These are phyloP conservation scores for Chromobotia macracanthus DNA, from an alignment of 2,797 vertebrate genomes.

Conservation along the genomic window DNA sequence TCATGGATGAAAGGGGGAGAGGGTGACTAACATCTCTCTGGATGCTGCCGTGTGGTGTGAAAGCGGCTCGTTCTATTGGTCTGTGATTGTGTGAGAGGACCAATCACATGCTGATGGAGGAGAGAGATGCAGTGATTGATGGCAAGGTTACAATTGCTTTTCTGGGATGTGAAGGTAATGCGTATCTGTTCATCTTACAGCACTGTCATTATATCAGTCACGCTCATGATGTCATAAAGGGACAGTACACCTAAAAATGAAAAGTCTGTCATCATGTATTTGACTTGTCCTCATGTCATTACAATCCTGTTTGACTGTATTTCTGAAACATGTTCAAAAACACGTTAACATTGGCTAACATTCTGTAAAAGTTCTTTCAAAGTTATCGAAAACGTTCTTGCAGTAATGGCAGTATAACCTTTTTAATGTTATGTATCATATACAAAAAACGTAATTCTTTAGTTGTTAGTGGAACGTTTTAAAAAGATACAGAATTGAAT, in stretches of 20 bases:
- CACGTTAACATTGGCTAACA: too few species aligned
- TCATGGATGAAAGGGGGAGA: slow-evolving; percentile 25
- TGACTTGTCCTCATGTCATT: background rate
- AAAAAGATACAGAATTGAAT: too few species aligned
- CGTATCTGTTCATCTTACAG: background rate
- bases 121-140: background rate
- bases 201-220: too few species aligned
- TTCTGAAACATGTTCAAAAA: too few species aligned
- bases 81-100: background rate
- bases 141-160: background rate
- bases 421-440: too few species aligned
- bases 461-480: too few species aligned
- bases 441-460: too few species aligned
- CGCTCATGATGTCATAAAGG: background rate
- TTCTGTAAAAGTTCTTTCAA: too few species aligned
- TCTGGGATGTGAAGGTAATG: background rate
- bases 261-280: background rate
- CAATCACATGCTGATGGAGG: background rate
- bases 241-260: background rate
- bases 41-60: background rate
- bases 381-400: too few species aligned
- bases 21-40: slow-evolving; percentile 42
- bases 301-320: too few species aligned
- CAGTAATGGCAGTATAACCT: too few species aligned
- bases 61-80: slow-evolving; percentile 4